Evolutionary conservation across 2,888 invertebrate species (phyloP).

Genomic region (Coleophora flavipennella): DNA sequence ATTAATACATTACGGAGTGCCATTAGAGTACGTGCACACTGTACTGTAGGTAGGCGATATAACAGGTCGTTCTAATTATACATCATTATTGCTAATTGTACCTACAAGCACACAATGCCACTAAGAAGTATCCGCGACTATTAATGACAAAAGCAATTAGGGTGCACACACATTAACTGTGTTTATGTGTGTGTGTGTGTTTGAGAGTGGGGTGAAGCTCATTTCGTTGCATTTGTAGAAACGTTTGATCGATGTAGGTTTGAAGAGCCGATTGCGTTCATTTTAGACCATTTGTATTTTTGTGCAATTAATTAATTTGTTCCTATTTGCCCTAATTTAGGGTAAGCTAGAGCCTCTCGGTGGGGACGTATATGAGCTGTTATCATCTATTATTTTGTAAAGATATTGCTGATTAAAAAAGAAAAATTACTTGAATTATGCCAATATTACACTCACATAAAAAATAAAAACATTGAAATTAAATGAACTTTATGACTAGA

Average conservation of each 20-base stretch:
- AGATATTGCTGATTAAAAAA: no score
- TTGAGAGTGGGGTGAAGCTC: conserved; percentile 11
- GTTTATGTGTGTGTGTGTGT: conserved; percentile 19
- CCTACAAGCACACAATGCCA: conserved; percentile 16
- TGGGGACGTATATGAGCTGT: no score
- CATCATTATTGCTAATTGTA: conserved; percentile 70
- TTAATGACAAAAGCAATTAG: conserved; percentile 73
- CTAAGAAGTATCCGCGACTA: conserved; percentile 71
- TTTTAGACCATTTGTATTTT: no score
- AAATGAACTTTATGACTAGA: no score
- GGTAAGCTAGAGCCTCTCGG: no score
- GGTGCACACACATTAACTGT: conserved; percentile 45
- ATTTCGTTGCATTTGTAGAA: conserved; percentile 9
- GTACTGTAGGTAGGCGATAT: background rate
- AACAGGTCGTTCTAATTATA: conserved; percentile 53
- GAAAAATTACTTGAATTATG: no score
- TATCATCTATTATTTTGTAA: no score
- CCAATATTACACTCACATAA: no score
- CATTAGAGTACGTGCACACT: no score
- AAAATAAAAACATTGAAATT: no score
- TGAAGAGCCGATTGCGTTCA: no score
- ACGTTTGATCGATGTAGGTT: background rate
- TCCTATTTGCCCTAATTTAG: no score
- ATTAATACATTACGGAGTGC: conserved; percentile 20
- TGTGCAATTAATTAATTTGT: background rate